Conservation (phyloP, 2,113 vertebrate species). For the Glaucomys volans region DNA sequence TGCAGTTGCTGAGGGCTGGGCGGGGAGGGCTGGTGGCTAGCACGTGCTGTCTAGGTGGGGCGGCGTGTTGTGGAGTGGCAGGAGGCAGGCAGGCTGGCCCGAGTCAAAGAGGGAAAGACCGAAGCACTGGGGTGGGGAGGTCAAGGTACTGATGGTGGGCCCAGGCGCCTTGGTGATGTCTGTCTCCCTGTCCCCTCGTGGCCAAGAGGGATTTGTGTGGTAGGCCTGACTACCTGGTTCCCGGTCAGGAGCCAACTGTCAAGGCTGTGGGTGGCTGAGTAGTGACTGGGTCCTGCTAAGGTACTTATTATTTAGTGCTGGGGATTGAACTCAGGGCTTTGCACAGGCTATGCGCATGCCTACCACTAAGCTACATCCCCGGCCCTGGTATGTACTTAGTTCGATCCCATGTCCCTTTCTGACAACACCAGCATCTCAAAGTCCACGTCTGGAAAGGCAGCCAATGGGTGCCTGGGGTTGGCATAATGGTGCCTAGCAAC, state of each 20-base stretch:
- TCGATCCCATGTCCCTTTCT: neutral
- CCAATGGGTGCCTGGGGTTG: neutral
- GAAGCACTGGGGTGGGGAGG: neutral
- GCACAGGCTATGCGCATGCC: too few relatives aligned
- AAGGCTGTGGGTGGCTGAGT: neutral
- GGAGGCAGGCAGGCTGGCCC: neutral
- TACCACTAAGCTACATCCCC: neutral
- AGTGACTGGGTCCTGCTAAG: neutral
- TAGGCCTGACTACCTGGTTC: neutral
- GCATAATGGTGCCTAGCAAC: constrained; percentile 35
- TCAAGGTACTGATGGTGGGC: too few relatives aligned
- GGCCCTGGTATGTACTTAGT: neutral
- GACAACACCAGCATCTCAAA: neutral
- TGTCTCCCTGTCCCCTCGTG: neutral
- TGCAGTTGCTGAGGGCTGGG: neutral
- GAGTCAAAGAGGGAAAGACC: neutral
- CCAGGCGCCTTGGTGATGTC: neutral
- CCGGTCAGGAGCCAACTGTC: neutral
- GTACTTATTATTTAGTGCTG: neutral
- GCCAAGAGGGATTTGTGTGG: neutral
- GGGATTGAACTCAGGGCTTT: neutral
- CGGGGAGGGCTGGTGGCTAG: neutral
- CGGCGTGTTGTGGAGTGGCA: rapidly evolving
- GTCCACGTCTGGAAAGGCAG: neutral
- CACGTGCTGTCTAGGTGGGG: rapidly evolving